Evolutionary conservation across 2,113 vertebrate genomes (phyloP).

Genomic region (Pipra filicauda): DNA sequence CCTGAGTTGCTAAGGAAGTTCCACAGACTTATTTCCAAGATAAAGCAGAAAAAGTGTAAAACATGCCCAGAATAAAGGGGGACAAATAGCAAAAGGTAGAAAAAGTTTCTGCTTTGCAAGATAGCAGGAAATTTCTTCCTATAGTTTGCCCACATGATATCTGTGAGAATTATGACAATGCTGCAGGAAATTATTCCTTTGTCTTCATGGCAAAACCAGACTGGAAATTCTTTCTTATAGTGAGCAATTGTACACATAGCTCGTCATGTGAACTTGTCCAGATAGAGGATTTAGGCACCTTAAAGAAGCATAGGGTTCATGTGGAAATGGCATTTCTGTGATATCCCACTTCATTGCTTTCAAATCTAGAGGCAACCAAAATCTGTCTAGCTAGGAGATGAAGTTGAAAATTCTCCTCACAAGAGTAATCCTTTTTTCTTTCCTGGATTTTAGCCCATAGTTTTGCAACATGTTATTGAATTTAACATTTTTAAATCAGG

Average conservation of each 20-base stretch:
- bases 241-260: accelerated
- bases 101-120: background rate
- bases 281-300: background rate
- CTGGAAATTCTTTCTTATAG: background rate
- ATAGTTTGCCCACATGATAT: background rate
- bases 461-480: background rate
- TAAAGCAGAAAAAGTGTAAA: background rate
- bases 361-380: background rate
- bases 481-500: background rate
- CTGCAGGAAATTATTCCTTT: background rate
- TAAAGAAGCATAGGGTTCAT: background rate
- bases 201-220: background rate
- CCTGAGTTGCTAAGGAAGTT: background rate
- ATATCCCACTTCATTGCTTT: background rate
- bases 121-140: background rate
- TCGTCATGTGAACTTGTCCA: background rate
- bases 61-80: background rate
- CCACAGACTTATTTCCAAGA: background rate
- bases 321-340: background rate
- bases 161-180: background rate
- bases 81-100: background rate
- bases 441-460: background rate
- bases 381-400: background rate
- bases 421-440: background rate
- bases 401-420: background rate